Evolutionary conservation across 2,888 invertebrate species (phyloP).

Genomic region (Conistra vaccinii): DNA sequence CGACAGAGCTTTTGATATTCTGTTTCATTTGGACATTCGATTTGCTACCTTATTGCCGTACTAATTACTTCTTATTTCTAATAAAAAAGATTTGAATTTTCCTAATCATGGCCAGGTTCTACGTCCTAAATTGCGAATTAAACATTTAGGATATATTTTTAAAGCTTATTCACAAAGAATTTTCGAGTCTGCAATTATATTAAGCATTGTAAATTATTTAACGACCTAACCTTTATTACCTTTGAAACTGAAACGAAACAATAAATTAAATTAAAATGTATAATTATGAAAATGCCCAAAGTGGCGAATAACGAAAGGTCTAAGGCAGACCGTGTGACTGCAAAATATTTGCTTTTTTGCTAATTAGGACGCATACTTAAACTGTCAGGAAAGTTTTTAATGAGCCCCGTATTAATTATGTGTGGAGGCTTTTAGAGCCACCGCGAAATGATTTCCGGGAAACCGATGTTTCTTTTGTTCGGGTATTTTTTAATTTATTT

Average conservation of each 20-base stretch:
- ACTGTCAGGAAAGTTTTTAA: conserved; percentile 56
- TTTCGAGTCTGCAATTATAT: background rate
- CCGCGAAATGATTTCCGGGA: conserved; percentile 57
- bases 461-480: conserved; percentile 51
- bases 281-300: conserved; percentile 56
- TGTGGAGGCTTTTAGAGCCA: conserved; percentile 48
- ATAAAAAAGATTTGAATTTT: background rate
- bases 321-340: conserved; percentile 36
- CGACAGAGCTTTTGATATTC: conserved; percentile 75
- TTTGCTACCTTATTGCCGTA: conserved; percentile 49
- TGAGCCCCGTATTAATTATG: conserved; percentile 61
- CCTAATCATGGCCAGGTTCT: background rate
- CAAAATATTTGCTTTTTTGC: conserved; percentile 45
- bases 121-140: background rate
- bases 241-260: conserved; percentile 38
- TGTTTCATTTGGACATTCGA: conserved; percentile 50
- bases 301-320: conserved; percentile 41
- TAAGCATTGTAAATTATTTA: conserved; percentile 5
- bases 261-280: conserved; percentile 47
- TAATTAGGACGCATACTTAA: conserved; percentile 62
- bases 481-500: conserved; percentile 24
- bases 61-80: background rate
- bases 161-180: background rate
- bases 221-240: background rate
- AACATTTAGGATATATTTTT: background rate